Conservation (phyloP, 2,888 invertebrate species). For the Amaurobius ferox region DNA sequence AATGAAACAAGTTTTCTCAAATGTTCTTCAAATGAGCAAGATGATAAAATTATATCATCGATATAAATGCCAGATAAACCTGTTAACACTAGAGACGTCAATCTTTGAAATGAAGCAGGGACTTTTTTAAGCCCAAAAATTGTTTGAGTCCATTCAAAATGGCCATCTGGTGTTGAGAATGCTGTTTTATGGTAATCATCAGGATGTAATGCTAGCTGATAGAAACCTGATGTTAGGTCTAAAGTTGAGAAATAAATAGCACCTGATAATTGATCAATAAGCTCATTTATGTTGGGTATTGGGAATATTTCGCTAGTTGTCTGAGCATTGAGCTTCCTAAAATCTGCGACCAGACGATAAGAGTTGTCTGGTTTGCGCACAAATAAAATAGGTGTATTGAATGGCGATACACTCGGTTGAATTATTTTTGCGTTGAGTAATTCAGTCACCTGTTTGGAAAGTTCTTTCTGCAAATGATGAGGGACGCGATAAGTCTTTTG, state of each 20-base stretch:
- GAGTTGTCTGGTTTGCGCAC: too few relatives aligned
- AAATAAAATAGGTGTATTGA: too few relatives aligned
- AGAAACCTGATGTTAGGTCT: conserved; percentile 19
- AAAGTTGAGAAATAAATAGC: conserved; percentile 13
- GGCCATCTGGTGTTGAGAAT: neutral
- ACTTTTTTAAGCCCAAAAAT: conserved; percentile 10
- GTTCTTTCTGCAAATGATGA: too few relatives aligned
- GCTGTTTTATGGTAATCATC: conserved; percentile 1
- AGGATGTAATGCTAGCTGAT: neutral
- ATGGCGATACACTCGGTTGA: too few relatives aligned
- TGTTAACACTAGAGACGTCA: conserved; percentile 3
- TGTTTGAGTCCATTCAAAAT: neutral
- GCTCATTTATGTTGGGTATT: neutral
- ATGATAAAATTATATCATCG: too few relatives aligned
- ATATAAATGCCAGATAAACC: too few relatives aligned
- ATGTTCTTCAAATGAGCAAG: too few relatives aligned
- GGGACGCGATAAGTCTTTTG: too few relatives aligned
- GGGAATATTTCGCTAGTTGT: conserved; percentile 10
- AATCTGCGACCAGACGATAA: conserved; percentile 11
- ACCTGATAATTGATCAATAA: neutral
- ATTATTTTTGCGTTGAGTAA: too few relatives aligned
- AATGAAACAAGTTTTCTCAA: too few relatives aligned
- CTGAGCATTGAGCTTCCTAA: conserved; percentile 19
- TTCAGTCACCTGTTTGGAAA: too few relatives aligned
- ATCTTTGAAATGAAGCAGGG: neutral